Evolutionary conservation across 1,140 invertebrate genomes (phyloP).

Genomic region (Zaprionus inermis): DNA sequence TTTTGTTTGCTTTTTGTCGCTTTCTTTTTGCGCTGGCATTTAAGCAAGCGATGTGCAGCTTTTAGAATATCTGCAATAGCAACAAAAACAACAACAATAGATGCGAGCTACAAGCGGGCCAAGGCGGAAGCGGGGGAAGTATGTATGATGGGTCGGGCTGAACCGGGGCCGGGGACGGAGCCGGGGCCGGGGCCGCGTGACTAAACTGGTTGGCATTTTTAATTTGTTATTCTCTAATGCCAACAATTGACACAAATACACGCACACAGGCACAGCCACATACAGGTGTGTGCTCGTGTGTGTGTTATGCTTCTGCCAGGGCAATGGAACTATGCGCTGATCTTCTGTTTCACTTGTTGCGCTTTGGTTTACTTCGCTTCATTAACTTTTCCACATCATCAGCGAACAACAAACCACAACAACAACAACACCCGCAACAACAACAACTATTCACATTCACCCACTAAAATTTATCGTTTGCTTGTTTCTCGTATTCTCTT

Average conservation of each 20-base stretch:
- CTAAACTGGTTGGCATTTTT: constrained; percentile 52
- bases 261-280: neutral
- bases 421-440: constrained; percentile 1
- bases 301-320: neutral
- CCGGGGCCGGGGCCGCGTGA: constrained; percentile 23
- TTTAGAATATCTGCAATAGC: constrained; percentile 32
- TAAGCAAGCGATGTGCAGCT: constrained; percentile 37
- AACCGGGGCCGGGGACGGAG: neutral
- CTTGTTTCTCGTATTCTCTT: constrained; percentile 27
- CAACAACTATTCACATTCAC: constrained; percentile 32
- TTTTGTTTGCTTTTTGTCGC: constrained; percentile 40
- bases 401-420: constrained; percentile 16
- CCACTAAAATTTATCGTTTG: constrained; percentile 29
- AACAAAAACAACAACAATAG: constrained; percentile 38
- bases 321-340: constrained; percentile 11
- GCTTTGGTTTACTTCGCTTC: constrained; percentile 20
- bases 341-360: constrained; percentile 31
- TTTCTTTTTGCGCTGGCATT: constrained; percentile 46
- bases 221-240: constrained; percentile 42
- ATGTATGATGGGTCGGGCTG: neutral
- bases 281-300: neutral
- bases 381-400: constrained; percentile 51
- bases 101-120: neutral
- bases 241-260: constrained; percentile 48
- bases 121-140: neutral